phyloP scores from a whole-genome alignment of 2,797 vertebrate species.

The Antennarius maculatus region DNA sequence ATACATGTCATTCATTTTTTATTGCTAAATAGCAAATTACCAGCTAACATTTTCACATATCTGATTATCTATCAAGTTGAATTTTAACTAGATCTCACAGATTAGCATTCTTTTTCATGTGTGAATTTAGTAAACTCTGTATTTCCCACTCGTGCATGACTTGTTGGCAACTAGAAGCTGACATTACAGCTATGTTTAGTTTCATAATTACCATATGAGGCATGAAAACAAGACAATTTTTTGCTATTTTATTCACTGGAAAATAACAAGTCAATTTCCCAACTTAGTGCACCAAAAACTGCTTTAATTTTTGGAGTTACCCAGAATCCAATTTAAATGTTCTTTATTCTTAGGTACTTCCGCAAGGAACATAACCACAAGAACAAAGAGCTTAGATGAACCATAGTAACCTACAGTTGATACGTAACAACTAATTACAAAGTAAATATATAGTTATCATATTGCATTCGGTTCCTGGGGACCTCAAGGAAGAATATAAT shows the following conservation, averaged over 20 bases:
- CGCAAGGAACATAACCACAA: not conserved
- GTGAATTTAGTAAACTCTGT: not conserved
- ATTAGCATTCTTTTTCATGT: not conserved
- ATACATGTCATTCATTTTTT: not conserved
- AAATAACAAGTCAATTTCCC: not conserved
- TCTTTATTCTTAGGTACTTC: constrained; percentile 2
- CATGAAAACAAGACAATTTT: not conserved
- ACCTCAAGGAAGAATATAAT: not conserved
- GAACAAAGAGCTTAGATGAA: not conserved
- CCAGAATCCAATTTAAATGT: not conserved
- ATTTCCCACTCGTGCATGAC: not conserved
- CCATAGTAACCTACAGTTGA: constrained; percentile 1
- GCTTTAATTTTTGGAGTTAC: not conserved
- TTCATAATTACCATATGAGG: not conserved
- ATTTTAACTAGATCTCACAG: not conserved
- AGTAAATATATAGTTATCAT: not conserved
- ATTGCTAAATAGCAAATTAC: not conserved
- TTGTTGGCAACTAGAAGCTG: not conserved
- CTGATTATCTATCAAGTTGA: not conserved
- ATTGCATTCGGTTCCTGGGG: constrained; percentile 3
- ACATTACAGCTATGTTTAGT: not conserved
- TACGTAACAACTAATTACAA: constrained; percentile 3
- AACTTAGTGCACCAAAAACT: not conserved
- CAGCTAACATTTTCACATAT: not conserved
- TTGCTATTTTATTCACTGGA: not conserved